These are phyloP conservation scores for Scophthalmus maximus DNA, from an alignment of 2,113 vertebrate species.

Conservation along the genomic window DNA sequence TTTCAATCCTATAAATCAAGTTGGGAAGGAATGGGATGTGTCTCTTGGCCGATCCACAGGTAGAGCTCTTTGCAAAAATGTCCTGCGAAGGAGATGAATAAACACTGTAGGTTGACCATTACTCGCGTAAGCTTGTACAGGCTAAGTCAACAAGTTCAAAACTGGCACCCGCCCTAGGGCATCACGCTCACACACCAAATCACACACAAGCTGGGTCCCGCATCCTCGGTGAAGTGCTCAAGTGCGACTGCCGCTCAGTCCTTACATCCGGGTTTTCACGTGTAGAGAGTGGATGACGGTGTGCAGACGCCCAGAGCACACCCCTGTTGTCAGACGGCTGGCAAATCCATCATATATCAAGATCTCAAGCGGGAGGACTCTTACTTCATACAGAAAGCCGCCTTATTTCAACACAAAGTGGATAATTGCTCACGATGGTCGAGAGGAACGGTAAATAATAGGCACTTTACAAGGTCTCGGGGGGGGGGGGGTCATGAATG, in stretches of 20 bases:
- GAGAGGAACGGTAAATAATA: slow-evolving; percentile 45
- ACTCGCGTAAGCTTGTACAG: slow-evolving; percentile 17
- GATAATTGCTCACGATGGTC: slow-evolving; percentile 42
- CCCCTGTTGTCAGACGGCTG: slow-evolving; percentile 37
- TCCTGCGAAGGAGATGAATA: slow-evolving; percentile 39
- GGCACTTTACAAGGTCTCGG: slow-evolving; percentile 47
- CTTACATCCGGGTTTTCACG: slow-evolving; percentile 7
- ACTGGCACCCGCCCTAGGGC: not conserved
- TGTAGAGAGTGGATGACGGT: too few species aligned
- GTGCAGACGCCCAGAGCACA: slow-evolving; percentile 23
- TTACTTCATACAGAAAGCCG: slow-evolving; percentile 8
- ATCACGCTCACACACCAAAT: slow-evolving; percentile 9
- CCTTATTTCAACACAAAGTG: slow-evolving; percentile 58
- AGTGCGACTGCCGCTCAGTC: not conserved
- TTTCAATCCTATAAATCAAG: slow-evolving; percentile 11
- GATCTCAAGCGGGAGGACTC: slow-evolving; percentile 31
- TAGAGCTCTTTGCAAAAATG: slow-evolving; percentile 6
- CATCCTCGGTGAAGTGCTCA: not conserved
- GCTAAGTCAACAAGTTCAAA: slow-evolving; percentile 51
- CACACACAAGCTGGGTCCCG: not conserved
- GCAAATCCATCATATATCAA: slow-evolving; percentile 42
- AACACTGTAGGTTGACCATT: slow-evolving; percentile 18
- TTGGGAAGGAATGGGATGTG: slow-evolving; percentile 26
- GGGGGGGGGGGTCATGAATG: slow-evolving; percentile 54
- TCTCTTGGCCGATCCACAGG: slow-evolving; percentile 14